Evolutionary conservation across 2,797 vertebrate species (phyloP).

Genomic region (Psittacula derbiana): DNA sequence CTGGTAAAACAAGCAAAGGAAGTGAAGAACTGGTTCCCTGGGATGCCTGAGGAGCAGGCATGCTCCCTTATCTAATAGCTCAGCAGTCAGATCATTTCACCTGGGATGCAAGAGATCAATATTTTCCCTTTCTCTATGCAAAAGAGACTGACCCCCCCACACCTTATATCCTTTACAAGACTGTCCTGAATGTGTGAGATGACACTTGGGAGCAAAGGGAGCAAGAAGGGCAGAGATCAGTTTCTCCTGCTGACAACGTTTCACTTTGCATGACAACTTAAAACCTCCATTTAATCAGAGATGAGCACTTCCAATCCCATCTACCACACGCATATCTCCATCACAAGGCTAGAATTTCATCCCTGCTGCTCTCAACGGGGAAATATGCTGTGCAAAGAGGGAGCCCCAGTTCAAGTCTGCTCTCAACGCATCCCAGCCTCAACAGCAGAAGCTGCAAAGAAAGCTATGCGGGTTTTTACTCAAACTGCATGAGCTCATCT

Average conservation of each 20-base stretch:
- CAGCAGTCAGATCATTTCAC: background rate
- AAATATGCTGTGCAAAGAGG: fast-evolving
- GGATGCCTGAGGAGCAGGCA: background rate
- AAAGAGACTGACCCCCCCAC: background rate
- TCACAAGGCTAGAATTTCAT: background rate
- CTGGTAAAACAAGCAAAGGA: background rate
- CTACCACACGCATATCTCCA: fast-evolving
- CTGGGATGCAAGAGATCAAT: background rate
- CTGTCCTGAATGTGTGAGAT: background rate
- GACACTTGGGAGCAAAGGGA: background rate
- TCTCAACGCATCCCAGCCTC: background rate
- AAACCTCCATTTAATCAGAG: background rate
- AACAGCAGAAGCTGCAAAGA: background rate
- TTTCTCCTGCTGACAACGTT: constrained; percentile 17
- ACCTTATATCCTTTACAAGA: constrained; percentile 15
- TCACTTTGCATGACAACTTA: constrained; percentile 28
- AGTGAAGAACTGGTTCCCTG: background rate
- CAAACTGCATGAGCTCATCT: background rate
- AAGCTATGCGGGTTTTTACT: background rate
- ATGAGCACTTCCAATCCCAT: background rate
- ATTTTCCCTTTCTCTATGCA: constrained; percentile 20
- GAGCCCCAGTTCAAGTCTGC: background rate
- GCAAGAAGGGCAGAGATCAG: constrained; percentile 1
- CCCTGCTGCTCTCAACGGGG: background rate
- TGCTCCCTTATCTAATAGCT: background rate